A percentile compares a stretch with the other conserved stretches of the same genome.
These are phyloP conservation scores for Drosophila bocki DNA, from an alignment of 1,140 invertebrate genomes.

Conservation along the genomic window DNA sequence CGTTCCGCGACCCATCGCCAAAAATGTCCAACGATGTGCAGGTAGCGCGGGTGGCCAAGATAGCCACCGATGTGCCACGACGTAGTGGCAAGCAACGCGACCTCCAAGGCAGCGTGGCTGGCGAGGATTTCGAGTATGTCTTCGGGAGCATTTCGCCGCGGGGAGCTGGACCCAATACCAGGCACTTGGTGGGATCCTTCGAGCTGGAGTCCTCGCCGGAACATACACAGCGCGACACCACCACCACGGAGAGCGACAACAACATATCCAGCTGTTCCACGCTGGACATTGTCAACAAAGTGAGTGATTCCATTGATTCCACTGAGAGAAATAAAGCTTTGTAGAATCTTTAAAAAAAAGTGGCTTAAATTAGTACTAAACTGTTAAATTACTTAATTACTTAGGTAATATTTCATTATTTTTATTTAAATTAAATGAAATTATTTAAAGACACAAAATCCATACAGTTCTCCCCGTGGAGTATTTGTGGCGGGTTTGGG, in stretches of 20 bases:
- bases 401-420: too few species aligned
- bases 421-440: too few species aligned
- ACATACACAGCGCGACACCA: slow-evolving; percentile 75
- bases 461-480: slow-evolving; percentile 6
- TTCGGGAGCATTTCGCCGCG: slow-evolving; percentile 76
- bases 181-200: slow-evolving; percentile 49
- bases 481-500: slow-evolving; percentile 19
- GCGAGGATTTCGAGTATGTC: slow-evolving; percentile 65
- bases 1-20: slow-evolving; percentile 14
- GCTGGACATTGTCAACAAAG: slow-evolving; percentile 83
- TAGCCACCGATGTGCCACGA: slow-evolving; percentile 51
- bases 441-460: neutral
- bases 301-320: slow-evolving; percentile 44
- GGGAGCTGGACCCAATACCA: slow-evolving; percentile 38
- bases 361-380: neutral
- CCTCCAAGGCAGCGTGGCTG: slow-evolving; percentile 34
- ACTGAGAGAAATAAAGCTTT: neutral
- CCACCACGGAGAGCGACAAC: slow-evolving; percentile 80
- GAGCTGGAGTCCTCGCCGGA: slow-evolving; percentile 72
- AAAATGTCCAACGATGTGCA: slow-evolving; percentile 82
- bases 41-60: slow-evolving; percentile 77
- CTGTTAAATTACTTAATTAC: too few species aligned
- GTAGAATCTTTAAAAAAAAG: neutral
- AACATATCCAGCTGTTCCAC: slow-evolving; percentile 84
- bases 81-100: slow-evolving; percentile 49